phyloP scores from a whole-genome alignment of 2,113 vertebrate genomes.

The Charina bottae region DNA sequence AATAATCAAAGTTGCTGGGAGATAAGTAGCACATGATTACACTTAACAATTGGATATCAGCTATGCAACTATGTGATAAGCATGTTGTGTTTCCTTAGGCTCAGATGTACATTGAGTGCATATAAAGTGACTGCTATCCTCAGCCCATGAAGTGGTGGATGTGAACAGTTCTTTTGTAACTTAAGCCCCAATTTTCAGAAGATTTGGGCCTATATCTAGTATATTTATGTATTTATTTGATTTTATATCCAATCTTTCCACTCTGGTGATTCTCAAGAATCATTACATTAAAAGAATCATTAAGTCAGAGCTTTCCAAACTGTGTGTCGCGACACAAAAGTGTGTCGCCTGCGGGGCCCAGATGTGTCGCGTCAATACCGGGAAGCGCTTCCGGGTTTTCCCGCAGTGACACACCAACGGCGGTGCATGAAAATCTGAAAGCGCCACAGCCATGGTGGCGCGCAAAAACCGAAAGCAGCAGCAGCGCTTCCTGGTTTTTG shows the following conservation, averaged over 20 bases:
- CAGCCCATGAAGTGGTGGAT: neutral
- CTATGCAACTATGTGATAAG: neutral
- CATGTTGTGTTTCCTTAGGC: neutral
- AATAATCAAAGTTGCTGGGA: neutral
- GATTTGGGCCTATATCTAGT: neutral
- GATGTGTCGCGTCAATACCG: too few relatives aligned
- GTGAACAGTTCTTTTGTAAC: neutral
- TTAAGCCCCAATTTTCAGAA: neutral
- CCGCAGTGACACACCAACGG: too few relatives aligned
- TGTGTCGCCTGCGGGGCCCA: too few relatives aligned
- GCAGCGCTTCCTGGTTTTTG: too few relatives aligned
- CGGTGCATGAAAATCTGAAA: too few relatives aligned
- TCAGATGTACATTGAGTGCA: neutral
- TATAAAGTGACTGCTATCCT: neutral
- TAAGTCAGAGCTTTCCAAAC: too few relatives aligned
- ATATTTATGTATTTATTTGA: neutral
- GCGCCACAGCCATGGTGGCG: too few relatives aligned
- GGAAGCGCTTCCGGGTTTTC: too few relatives aligned
- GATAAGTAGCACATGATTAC: neutral
- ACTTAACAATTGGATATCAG: neutral
- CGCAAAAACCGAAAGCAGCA: too few relatives aligned
- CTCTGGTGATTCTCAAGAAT: neutral
- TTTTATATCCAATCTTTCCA: neutral
- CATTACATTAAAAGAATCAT: neutral
- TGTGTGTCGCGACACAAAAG: too few relatives aligned